A percentile compares a stretch with the other conserved stretches of the same genome.
phyloP scores from a whole-genome alignment of 2,797 vertebrate species.

The Pachyuromys duprasi region DNA sequence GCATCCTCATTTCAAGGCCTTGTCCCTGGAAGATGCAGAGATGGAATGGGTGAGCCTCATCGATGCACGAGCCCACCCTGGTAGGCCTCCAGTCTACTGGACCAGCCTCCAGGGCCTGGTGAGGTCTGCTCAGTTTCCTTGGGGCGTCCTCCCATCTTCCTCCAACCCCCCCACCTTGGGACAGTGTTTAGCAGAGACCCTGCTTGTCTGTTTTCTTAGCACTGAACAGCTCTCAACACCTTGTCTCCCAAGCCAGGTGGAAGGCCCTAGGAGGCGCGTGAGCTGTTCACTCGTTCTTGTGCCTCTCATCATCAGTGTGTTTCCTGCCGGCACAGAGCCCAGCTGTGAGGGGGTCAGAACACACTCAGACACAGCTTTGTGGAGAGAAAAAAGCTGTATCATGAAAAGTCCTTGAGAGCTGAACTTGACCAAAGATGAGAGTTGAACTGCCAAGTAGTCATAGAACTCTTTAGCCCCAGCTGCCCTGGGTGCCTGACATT shows the following conservation, averaged over 20 bases:
- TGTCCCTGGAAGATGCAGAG: background rate
- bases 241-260: background rate
- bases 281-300: background rate
- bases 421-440: background rate
- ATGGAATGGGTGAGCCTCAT: background rate
- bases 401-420: background rate
- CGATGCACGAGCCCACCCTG: rapidly evolving
- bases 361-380: background rate
- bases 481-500: background rate
- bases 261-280: background rate
- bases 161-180: background rate
- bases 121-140: background rate
- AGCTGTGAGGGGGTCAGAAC: background rate
- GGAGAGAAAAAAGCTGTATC: background rate
- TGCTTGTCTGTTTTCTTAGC: background rate
- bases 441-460: background rate
- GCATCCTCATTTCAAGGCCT: background rate
- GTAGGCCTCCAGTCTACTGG: background rate
- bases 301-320: background rate
- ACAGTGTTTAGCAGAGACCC: background rate
- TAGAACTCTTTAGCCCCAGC: background rate
- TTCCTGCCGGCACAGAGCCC: background rate
- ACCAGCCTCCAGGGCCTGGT: background rate
- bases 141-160: background rate
- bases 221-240: background rate